phyloP scores from a whole-genome alignment of 2,797 vertebrate species.

The Microctenopoma lineatum region DNA sequence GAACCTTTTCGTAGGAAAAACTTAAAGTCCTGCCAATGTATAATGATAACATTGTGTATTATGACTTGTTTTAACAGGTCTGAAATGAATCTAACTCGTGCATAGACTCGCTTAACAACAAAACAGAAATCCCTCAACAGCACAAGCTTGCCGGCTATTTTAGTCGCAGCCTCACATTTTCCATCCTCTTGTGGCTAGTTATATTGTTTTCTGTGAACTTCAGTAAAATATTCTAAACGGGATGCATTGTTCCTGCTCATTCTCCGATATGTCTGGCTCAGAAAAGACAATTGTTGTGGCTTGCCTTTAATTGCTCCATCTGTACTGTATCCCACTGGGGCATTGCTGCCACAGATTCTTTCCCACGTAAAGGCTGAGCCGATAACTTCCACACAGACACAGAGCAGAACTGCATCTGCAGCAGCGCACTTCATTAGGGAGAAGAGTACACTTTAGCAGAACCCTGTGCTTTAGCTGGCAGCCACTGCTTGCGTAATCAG shows the following conservation, averaged over 20 bases:
- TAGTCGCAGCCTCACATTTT: conserved; percentile 57
- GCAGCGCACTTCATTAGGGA: conserved; percentile 66
- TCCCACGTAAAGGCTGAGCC: conserved; percentile 51
- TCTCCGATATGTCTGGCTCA: conserved; percentile 75
- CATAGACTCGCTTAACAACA: conserved; percentile 26
- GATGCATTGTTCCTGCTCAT: conserved; percentile 75
- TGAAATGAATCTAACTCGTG: conserved; percentile 20
- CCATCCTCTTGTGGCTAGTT: conserved; percentile 81
- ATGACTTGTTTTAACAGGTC: conserved; percentile 12
- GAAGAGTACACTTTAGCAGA: conserved; percentile 48
- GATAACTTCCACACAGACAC: conserved; percentile 59
- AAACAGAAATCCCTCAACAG: conserved; percentile 66
- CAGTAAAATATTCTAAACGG: conserved; percentile 80
- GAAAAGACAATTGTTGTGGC: conserved; percentile 73
- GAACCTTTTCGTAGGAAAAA: conserved; percentile 6
- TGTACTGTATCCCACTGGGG: conserved; percentile 72
- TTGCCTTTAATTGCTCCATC: conserved; percentile 79
- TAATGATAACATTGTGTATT: not conserved
- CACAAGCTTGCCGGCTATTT: conserved; percentile 55
- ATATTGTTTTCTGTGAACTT: conserved; percentile 78
- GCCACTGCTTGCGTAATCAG: conserved; percentile 63
- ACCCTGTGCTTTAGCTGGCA: conserved; percentile 51
- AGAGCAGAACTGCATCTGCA: conserved; percentile 55
- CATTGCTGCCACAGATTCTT: conserved; percentile 55
- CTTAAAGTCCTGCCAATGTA: conserved; percentile 3